phyloP scores from a whole-genome alignment of 1,140 invertebrate genomes.

The Mya arenaria region DNA sequence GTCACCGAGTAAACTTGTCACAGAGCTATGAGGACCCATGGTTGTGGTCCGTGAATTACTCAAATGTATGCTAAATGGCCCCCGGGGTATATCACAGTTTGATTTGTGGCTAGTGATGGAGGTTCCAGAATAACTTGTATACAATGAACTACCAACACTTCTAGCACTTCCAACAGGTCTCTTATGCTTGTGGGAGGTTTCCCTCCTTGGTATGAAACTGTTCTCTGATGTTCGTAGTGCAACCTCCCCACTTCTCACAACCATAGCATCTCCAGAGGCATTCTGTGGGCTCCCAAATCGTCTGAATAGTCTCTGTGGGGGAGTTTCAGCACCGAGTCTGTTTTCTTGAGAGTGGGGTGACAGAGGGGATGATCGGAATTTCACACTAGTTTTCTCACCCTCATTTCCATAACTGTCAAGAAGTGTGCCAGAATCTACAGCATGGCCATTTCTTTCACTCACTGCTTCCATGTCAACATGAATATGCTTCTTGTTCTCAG shows the following conservation, averaged over 20 bases:
- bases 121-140: constrained; percentile 44
- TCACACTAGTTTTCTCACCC: constrained; percentile 44
- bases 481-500: constrained; percentile 24
- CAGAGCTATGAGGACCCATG: constrained; percentile 67
- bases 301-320: constrained; percentile 57
- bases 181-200: constrained; percentile 14
- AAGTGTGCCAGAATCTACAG: not conserved
- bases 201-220: constrained; percentile 1
- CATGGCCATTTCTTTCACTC: not conserved
- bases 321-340: constrained; percentile 28
- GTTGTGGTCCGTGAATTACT: constrained; percentile 65
- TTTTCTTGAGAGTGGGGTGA: not conserved
- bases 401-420: constrained; percentile 64
- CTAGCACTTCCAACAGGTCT: constrained; percentile 52
- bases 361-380: not conserved
- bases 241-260: constrained; percentile 4
- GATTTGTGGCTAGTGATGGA: constrained; percentile 54
- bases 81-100: constrained; percentile 62
- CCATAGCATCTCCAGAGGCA: not conserved
- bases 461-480: constrained; percentile 23
- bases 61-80: constrained; percentile 54
- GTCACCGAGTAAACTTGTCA: constrained; percentile 68
- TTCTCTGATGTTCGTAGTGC: constrained; percentile 9
- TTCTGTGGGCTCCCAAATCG: constrained; percentile 58
- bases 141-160: constrained; percentile 55